phyloP scores from a whole-genome alignment of 2,888 invertebrate species.

The Drosophila subsilvestris region DNA sequence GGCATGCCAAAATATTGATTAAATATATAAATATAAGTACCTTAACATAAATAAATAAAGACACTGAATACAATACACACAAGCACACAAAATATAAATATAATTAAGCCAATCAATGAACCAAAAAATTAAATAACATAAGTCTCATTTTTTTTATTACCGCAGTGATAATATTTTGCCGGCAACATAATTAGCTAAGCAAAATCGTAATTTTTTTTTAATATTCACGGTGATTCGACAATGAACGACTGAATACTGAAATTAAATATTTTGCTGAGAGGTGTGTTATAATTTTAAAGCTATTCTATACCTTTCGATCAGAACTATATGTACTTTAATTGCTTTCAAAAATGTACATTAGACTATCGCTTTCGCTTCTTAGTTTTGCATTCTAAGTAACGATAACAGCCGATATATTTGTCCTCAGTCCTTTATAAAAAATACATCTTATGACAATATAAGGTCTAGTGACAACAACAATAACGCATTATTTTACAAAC shows the following conservation, averaged over 20 bases:
- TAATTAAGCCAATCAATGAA: neutral
- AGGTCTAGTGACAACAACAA: conserved; percentile 53
- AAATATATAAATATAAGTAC: conserved; percentile 11
- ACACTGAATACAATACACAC: conserved; percentile 4
- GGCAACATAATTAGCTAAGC: neutral
- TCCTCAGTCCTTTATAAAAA: conserved; percentile 9
- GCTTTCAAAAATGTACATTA: neutral
- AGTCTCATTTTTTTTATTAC: neutral
- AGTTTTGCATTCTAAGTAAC: neutral
- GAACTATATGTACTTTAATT: neutral
- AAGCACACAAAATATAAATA: neutral
- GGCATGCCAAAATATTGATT: conserved; percentile 29
- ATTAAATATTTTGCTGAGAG: neutral
- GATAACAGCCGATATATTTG: neutral
- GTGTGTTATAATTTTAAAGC: neutral
- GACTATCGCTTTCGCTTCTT: neutral
- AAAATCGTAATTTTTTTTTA: neutral
- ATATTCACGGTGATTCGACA: neutral
- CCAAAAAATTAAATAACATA: neutral
- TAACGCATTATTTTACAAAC: conserved; percentile 24
- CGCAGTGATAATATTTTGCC: too few relatives aligned
- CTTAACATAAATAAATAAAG: conserved; percentile 12
- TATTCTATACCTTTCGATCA: neutral
- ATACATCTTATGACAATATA: conserved; percentile 74
- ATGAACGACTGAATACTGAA: neutral